Evolutionary conservation across 2,113 vertebrate species (phyloP), one percentile per base, ranked within the genome.

Genomic region (Poecilia latipinna): DNA sequence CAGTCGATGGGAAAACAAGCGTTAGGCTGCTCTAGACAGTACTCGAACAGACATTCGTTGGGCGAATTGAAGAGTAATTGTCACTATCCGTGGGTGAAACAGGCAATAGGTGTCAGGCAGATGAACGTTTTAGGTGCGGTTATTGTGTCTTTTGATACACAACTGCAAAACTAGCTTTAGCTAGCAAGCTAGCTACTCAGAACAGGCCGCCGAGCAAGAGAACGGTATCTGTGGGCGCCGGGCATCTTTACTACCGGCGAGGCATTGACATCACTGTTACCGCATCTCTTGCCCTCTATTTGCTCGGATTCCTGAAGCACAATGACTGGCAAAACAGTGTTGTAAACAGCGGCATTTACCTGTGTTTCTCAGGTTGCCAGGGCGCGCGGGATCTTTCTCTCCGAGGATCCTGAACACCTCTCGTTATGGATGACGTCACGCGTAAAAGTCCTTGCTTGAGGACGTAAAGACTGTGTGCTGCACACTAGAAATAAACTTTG

Each of bases 361-460:
- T 94, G 93, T 75, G 68, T 93, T 93, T 92, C 89, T 91, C 91
- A 88, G 91, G 89, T 92, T 94, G 93, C 92, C 91, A 94, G 90
- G 91, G 90, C 92, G 94, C 94, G 94, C 94, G 94, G 93, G 93
- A 92, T 93, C 92, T 94, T 93, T 93, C 93, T 94, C 92, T 94
- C 94, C 93, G 92, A 93, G 90, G 92, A 95, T 94, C 94, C 91
- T 94, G 94, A 95, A 94, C 94, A 94, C 91, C 92, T 94, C 92
- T 94, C 90, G 93, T 90, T 87, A 90, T 90, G 84, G 78, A 17
- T 95, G 92, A 94, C 94, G 94, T 94, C 91, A 95, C 80, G 48
- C 94, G 94, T 89, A 88, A 37, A 37, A 74, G 76, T 80, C 79
- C 84, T 86, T 77, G 79, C 85, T 86, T 22, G 70, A 76, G 70